Percentiles rank a stretch among this genome's conserved stretches.
phyloP scores from a whole-genome alignment of 2,797 vertebrate species.

The Manis javanica region DNA sequence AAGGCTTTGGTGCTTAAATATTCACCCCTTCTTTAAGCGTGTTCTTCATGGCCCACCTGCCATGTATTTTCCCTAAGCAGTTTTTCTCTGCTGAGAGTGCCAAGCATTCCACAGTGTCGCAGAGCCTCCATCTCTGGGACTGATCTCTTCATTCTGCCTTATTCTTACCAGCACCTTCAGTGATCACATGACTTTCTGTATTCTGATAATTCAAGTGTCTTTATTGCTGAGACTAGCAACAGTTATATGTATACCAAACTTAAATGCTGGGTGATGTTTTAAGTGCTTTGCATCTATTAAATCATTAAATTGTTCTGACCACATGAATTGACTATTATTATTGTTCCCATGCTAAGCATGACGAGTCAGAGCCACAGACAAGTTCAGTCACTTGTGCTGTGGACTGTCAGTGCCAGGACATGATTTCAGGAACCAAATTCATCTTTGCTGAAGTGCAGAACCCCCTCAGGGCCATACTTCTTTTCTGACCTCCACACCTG shows the following conservation, averaged over 20 bases:
- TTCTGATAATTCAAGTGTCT: not conserved
- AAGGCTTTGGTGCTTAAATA: not conserved
- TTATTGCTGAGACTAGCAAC: not conserved
- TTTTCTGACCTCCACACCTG: not conserved
- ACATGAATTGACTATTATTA: not conserved
- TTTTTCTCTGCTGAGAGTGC: not conserved
- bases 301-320: not conserved
- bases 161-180: not conserved
- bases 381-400: rapidly evolving
- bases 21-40: not conserved
- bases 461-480: not conserved
- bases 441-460: rapidly evolving
- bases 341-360: not conserved
- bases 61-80: not conserved
- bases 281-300: not conserved
- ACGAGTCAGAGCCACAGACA: not conserved
- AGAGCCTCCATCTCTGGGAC: not conserved
- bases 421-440: not conserved
- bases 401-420: not conserved
- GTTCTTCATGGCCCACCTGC: not conserved
- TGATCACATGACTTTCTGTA: not conserved
- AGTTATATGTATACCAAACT: not conserved
- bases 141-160: not conserved
- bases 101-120: not conserved
- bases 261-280: not conserved